Conservation (phyloP, 2,888 invertebrate species). For the Sminthurides aquaticus region DNA sequence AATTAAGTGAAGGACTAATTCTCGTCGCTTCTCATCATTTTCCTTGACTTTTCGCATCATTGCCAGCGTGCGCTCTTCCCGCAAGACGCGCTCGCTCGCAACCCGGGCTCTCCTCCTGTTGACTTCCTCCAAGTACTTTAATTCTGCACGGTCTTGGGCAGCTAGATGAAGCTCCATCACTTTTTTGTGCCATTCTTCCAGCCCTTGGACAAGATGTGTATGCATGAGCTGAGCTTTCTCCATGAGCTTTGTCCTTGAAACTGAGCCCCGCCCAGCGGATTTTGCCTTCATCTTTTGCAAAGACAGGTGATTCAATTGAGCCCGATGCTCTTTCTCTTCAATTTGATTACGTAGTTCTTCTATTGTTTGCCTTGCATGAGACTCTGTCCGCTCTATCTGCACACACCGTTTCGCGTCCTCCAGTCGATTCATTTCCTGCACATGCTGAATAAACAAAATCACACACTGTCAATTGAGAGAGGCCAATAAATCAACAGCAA, state of each 20-base stretch:
- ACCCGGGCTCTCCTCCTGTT: conserved; percentile 41
- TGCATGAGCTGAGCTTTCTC: conserved; percentile 46
- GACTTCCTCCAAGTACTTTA: conserved; percentile 45
- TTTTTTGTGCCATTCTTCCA: conserved; percentile 48
- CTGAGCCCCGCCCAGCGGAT: conserved; percentile 27
- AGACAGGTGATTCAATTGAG: conserved; percentile 34
- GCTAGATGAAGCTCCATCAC: conserved; percentile 46
- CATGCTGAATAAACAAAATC: conserved; percentile 33
- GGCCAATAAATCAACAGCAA: too few relatives aligned
- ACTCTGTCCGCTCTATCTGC: conserved; percentile 37
- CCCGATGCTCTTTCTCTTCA: conserved; percentile 41
- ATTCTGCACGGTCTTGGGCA: conserved; percentile 45
- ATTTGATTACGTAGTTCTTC: conserved; percentile 40
- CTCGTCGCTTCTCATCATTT: conserved; percentile 35
- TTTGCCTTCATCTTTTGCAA: conserved; percentile 26
- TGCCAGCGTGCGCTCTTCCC: conserved; percentile 38
- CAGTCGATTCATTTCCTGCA: conserved; percentile 42
- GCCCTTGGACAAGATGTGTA: conserved; percentile 46
- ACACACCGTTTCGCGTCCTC: conserved; percentile 41
- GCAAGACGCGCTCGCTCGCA: conserved; percentile 34
- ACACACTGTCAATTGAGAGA: too few relatives aligned
- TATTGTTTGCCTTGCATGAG: conserved; percentile 32
- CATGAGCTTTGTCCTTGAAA: conserved; percentile 30
- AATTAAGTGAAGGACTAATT: conserved; percentile 34
- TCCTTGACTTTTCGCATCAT: conserved; percentile 36